A percentile compares a stretch with the other conserved stretches of the same genome.
phyloP scores from a whole-genome alignment of 2,888 invertebrate species.

The Digitonthophagus gazella region DNA sequence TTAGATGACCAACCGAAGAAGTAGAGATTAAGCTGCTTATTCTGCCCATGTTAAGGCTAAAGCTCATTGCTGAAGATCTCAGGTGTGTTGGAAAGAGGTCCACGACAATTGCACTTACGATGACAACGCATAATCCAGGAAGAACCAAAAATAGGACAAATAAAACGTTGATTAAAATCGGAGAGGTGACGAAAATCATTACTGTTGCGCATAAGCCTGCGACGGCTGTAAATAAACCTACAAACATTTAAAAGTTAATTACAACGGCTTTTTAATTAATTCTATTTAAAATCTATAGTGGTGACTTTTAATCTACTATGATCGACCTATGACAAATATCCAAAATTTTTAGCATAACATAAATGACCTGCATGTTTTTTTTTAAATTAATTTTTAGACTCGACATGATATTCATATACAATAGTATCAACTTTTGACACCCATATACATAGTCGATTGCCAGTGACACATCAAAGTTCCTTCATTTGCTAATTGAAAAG shows the following conservation, averaged over 20 bases:
- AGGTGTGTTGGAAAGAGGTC: conserved; percentile 47
- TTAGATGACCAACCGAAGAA: conserved; percentile 60
- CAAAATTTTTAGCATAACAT: too few relatives aligned
- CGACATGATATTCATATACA: too few relatives aligned
- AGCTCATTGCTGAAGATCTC: conserved; percentile 63
- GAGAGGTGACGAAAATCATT: conserved; percentile 32
- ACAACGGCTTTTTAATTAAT: too few relatives aligned
- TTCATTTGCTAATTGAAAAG: too few relatives aligned
- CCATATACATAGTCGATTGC: too few relatives aligned
- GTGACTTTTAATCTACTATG: too few relatives aligned
- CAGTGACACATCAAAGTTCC: too few relatives aligned
- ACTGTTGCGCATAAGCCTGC: neutral
- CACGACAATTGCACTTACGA: conserved; percentile 42
- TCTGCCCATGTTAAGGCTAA: conserved; percentile 64
- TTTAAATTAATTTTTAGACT: too few relatives aligned
- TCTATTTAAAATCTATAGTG: too few relatives aligned
- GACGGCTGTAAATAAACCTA: neutral
- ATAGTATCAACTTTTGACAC: too few relatives aligned
- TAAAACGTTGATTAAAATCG: conserved; percentile 34
- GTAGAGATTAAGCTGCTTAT: conserved; percentile 65
- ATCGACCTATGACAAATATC: too few relatives aligned
- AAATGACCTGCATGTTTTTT: too few relatives aligned
- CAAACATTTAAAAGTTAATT: neutral
- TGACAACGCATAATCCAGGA: conserved; percentile 38
- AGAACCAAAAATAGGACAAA: conserved; percentile 36